Evolutionary conservation across 2,888 invertebrate genomes (phyloP), one percentile per base, ranked within the genome.

Genomic region (Erpobdella octoculata): DNA sequence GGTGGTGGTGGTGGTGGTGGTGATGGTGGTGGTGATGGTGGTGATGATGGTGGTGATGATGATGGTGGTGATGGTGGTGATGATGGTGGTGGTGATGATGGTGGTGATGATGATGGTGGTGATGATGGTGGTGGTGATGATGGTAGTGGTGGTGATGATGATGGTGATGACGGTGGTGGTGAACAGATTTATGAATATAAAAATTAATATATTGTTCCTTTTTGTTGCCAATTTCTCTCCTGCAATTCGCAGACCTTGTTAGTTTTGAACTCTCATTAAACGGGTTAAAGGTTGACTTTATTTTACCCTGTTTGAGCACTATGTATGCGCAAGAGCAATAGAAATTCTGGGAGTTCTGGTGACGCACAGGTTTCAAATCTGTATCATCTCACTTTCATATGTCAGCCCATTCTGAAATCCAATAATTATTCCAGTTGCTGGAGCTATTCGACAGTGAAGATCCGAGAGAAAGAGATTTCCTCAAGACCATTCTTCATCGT

Each of bases 381-480:
- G n/a, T n/a, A n/a, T n/a, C n/a, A n/a, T n/a, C n/a, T n/a, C n/a
- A n/a, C n/a, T n/a, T n/a, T n/a, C n/a, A n/a, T n/a, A n/a, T n/a
- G n/a, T n/a, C n/a, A n/a, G n/a, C n/a, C n/a, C n/a, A n/a, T n/a
- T n/a, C n/a, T n/a, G n/a, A n/a, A n/a, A n/a, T n/a, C n/a, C n/a
- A n/a, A n/a, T n/a, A 46, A n/a, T 21, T 18, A 21, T 53, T 53
- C 2, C 59, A 74, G 74, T 61, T 74, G 67, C 41, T 74, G 48
- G 74, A 74, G 33, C 36, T 74, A 58, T 74, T 74, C 36, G 74
- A 74, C 69, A 73, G 72, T 66, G 74, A 74, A 28, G 74, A 82
- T 73, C 82, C 82, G 85, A 76, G 95, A 62, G 82, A 82, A 74
- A 76, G 82, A 73, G 82, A 82, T 75, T 81, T 82, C 75, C 78